Evolutionary conservation across 2,888 invertebrate species (phyloP).

Genomic region (Punctoribates punctum): DNA sequence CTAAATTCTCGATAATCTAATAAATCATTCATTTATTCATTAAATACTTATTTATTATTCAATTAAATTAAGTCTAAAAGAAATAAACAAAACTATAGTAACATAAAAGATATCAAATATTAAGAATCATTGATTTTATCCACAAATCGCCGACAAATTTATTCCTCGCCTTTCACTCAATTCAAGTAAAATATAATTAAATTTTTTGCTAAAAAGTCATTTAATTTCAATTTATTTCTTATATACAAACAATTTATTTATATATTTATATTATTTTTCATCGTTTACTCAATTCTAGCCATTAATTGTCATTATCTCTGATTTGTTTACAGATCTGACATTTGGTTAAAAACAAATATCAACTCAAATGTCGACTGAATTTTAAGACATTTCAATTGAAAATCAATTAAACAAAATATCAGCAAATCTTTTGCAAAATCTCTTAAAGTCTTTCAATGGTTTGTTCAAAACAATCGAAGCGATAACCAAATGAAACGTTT

Average conservation of each 20-base stretch:
- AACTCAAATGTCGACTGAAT: not conserved
- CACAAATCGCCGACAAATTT: too few relatives aligned
- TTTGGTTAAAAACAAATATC: not conserved
- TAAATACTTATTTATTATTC: not conserved
- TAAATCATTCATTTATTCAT: not conserved
- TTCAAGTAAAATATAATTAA: too few relatives aligned
- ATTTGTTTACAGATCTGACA: slow-evolving; percentile 1
- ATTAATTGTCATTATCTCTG: not conserved
- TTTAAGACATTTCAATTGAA: not conserved
- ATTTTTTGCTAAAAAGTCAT: too few relatives aligned
- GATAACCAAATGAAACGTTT: not conserved
- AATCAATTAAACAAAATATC: not conserved
- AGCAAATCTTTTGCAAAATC: not conserved
- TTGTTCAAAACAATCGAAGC: not conserved
- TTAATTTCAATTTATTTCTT: not conserved
- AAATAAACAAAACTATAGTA: not conserved
- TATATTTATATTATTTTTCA: not conserved
- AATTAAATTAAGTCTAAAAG: not conserved
- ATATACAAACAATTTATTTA: not conserved
- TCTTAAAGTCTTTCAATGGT: not conserved
- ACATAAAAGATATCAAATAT: not conserved
- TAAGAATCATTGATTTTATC: too few relatives aligned
- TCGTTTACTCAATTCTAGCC: not conserved
- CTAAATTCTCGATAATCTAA: not conserved
- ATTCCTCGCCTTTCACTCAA: too few relatives aligned